Base-by-base conservation (phyloP, 2,113 vertebrate species). In the Notiomystis cincta region DNA sequence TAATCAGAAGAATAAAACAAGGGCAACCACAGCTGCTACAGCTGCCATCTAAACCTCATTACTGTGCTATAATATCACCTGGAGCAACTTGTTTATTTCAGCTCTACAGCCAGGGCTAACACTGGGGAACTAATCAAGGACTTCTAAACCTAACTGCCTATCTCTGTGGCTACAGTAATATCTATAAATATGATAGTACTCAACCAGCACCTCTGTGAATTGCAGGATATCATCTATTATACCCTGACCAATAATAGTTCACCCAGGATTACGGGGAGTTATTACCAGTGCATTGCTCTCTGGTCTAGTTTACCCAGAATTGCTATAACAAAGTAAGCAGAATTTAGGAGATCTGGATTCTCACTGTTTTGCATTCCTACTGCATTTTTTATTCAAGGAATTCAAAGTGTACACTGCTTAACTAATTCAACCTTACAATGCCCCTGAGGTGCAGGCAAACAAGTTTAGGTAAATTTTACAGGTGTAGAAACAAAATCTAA, bases 81-180 rank as follows among this genome's bases (percentile, higher is more conserved):
- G 78, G 45, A 93, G 38, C 51, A 88, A 70, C 35, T 82, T 91
- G 48, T 94, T 94, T 96, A 92, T 90, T 83, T 86, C 82, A 67
- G 66, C 24, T 18, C 79, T 83, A 76, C 47, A 66, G 79, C 79
- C 76, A 86, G 67, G 60, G 31, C 30, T 88, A 78, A 70, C 85
- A 61, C 78, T 84, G 71, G 90, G 90, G 90, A 96, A 50, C 84
- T 94, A 95, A 96, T 94, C 92, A 94, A 90, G 71, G 58, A 47
- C 82, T 94, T 85, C 87, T 91, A 89, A 93, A 85, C 50, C 54
- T 76, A 90, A 89, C 87, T 92, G 65, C 54, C 45, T 83, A 56
- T 48, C 71, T 81, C 87, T 91, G 37, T 37, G 73, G 92, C 27
- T 73, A 62, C 50, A 66, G 44, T 57, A 93, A 58, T 91, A 66